Evolutionary conservation across 2,888 invertebrate species (phyloP).

Genomic region (Uloborus plumipes): DNA sequence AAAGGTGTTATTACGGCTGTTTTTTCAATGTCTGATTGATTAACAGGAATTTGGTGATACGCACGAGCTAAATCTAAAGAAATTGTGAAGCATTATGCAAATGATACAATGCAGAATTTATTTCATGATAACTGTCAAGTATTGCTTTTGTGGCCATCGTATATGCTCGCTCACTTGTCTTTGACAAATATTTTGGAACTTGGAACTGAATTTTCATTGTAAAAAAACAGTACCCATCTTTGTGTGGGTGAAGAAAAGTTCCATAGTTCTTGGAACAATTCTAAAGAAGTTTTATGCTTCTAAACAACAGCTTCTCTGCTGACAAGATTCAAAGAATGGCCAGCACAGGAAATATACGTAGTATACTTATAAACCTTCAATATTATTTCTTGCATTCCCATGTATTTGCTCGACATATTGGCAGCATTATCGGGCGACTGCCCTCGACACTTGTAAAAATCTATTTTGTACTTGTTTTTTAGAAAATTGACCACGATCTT

Average conservation of each 20-base stretch:
- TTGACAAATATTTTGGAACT: not conserved
- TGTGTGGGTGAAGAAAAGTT: not conserved
- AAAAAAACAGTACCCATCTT: not conserved
- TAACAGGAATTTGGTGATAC: no score
- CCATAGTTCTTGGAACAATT: not conserved
- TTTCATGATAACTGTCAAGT: not conserved
- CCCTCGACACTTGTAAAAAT: constrained; percentile 5
- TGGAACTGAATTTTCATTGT: not conserved
- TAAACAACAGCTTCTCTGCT: not conserved
- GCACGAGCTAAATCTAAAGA: no score
- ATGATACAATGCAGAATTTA: constrained; percentile 1
- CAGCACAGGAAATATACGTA: constrained; percentile 11
- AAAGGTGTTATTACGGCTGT: no score
- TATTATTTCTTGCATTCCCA: constrained; percentile 1
- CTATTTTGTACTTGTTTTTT: no score
- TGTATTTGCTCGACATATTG: constrained; percentile 1
- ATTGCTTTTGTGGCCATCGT: not conserved
- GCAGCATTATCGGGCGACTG: constrained; percentile 5
- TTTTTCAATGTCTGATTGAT: no score
- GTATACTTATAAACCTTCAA: not conserved
- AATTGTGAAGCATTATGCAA: no score
- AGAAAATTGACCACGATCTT: no score
- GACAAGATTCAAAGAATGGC: constrained; percentile 8
- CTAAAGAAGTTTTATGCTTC: not conserved
- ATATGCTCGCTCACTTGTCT: not conserved